phyloP scores from a whole-genome alignment of 2,797 vertebrate species.

The Nannoperca obscura region DNA sequence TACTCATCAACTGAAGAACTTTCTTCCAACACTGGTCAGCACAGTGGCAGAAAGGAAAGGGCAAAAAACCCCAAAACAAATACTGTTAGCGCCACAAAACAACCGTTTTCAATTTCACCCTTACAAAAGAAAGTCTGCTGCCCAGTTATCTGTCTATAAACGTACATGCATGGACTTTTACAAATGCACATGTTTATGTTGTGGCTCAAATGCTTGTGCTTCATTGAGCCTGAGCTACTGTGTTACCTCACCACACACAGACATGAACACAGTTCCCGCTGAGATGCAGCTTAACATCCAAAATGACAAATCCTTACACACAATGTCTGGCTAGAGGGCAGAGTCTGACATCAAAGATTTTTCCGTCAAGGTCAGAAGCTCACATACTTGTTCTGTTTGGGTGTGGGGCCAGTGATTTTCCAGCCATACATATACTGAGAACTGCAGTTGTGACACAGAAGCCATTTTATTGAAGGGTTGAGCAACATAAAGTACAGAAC shows the following conservation, averaged over 20 bases:
- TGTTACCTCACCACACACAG: slow-evolving; percentile 15
- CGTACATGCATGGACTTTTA: slow-evolving; percentile 12
- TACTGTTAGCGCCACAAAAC: slow-evolving; percentile 1
- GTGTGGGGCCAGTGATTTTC: slow-evolving; percentile 34
- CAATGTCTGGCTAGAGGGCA: slow-evolving; percentile 51
- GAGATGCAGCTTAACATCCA: slow-evolving; percentile 48
- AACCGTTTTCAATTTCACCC: slow-evolving; percentile 22
- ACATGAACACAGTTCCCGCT: slow-evolving; percentile 39
- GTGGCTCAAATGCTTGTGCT: slow-evolving; percentile 17
- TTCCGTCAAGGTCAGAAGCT: slow-evolving; percentile 65
- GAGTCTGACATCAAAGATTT: slow-evolving; percentile 60
- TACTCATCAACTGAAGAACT: slow-evolving; percentile 15
- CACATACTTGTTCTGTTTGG: slow-evolving; percentile 38
- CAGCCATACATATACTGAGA: background rate
- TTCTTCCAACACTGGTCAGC: slow-evolving; percentile 11
- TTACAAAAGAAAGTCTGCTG: slow-evolving; percentile 3
- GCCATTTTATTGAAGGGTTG: slow-evolving; percentile 42
- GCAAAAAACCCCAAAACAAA: background rate
- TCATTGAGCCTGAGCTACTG: slow-evolving; percentile 23
- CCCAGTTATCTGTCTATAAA: slow-evolving; percentile 7
- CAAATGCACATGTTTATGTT: background rate
- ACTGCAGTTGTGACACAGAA: slow-evolving; percentile 38
- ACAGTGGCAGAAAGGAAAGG: background rate
- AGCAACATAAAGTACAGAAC: slow-evolving; percentile 6
- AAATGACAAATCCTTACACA: slow-evolving; percentile 59